phyloP scores from a whole-genome alignment of 92 coral and sea anemone genomes.

The Palythoa grandiflora region DNA sequence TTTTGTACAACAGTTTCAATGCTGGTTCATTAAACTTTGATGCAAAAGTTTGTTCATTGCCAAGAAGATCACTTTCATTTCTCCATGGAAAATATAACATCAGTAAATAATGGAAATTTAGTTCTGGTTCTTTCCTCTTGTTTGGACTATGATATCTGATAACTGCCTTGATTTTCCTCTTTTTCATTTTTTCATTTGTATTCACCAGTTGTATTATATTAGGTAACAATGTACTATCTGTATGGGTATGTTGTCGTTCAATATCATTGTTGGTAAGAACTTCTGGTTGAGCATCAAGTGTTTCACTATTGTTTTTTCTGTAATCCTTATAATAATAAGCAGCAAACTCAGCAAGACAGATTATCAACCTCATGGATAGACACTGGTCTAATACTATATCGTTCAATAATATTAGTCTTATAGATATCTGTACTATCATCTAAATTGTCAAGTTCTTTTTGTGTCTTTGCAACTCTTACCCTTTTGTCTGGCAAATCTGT shows the following conservation, averaged over 20 bases:
- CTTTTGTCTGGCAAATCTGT: slow-evolving; percentile 72
- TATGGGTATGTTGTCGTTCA: background rate
- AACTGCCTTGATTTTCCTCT: background rate
- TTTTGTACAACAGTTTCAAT: slow-evolving; percentile 60
- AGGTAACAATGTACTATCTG: background rate
- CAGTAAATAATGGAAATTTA: background rate
- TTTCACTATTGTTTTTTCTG: slow-evolving; percentile 10
- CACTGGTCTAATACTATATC: slow-evolving; percentile 2
- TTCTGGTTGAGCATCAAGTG: slow-evolving; percentile 29
- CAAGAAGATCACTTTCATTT: background rate
- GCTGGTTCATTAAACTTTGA: too few species aligned
- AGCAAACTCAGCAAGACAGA: slow-evolving; percentile 18
- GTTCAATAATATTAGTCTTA: background rate
- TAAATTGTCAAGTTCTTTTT: slow-evolving; percentile 67
- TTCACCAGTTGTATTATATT: background rate
- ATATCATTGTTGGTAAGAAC: slow-evolving; percentile 26
- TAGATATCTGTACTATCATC: slow-evolving; percentile 53
- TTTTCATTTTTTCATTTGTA: background rate
- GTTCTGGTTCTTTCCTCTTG: background rate
- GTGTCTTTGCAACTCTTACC: slow-evolving; percentile 65
- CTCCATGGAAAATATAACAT: background rate
- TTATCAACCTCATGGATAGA: slow-evolving; percentile 6
- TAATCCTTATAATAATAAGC: background rate
- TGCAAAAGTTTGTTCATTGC: background rate
- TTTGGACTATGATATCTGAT: background rate